A percentile compares a stretch with the other conserved stretches of the same genome.
Evolutionary conservation across 2,113 vertebrate genomes (phyloP).

Genomic region (Pica pica): DNA sequence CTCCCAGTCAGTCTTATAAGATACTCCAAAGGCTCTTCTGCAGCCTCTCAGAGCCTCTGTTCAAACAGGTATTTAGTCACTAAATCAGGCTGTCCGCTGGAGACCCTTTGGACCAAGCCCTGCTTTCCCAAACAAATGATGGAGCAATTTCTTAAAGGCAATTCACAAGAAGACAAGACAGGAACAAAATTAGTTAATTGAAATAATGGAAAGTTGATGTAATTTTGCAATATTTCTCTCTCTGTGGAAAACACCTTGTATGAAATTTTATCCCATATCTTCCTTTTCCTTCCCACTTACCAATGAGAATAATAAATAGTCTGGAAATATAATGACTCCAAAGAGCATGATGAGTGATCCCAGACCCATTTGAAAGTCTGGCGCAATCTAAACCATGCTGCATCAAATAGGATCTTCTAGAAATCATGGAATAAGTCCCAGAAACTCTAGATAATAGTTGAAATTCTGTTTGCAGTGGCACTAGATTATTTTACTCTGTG

Average conservation of each 20-base stretch:
- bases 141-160: background rate
- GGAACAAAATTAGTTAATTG: background rate
- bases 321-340: background rate
- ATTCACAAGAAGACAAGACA: background rate
- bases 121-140: background rate
- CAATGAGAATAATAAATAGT: background rate
- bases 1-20: conserved; percentile 15
- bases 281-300: background rate
- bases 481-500: background rate
- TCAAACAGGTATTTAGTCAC: conserved; percentile 33
- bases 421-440: background rate
- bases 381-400: background rate
- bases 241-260: background rate
- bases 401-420: background rate
- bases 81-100: conserved; percentile 1
- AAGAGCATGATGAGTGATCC: background rate
- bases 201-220: background rate
- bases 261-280: background rate
- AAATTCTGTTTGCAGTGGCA: background rate
- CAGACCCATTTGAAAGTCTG: background rate
- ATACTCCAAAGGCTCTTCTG: conserved; percentile 18
- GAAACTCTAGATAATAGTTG: background rate
- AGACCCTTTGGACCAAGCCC: background rate
- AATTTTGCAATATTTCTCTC: background rate
- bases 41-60: conserved; percentile 13